Evolutionary conservation across 2,797 vertebrate species (phyloP).

Genomic region (Coccyzus lansbergi): DNA sequence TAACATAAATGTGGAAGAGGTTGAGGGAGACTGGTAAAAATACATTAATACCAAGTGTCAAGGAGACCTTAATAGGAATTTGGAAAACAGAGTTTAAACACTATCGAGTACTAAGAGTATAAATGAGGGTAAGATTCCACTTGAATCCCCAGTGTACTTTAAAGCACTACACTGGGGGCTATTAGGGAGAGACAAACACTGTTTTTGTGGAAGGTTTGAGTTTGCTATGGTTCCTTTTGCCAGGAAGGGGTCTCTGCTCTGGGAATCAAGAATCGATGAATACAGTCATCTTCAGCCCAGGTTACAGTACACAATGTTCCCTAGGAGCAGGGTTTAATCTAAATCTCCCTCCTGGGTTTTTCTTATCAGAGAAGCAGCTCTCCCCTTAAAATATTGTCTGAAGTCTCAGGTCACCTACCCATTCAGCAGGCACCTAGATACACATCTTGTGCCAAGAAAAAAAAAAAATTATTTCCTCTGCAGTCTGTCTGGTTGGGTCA

Average conservation of each 20-base stretch:
- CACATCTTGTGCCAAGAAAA: not conserved
- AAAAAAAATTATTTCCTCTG: not conserved
- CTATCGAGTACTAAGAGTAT: too few species aligned
- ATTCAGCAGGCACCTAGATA: not conserved
- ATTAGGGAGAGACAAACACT: too few species aligned
- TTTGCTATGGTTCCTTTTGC: too few species aligned
- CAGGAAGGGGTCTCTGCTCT: not conserved
- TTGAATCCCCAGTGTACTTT: not conserved
- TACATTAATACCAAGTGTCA: not conserved
- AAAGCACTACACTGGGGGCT: too few species aligned
- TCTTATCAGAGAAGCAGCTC: not conserved
- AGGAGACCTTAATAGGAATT: not conserved
- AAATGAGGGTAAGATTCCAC: not conserved
- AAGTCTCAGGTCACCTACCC: not conserved
- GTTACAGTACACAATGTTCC: not conserved
- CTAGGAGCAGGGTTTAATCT: not conserved
- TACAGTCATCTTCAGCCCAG: not conserved
- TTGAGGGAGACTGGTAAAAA: not conserved
- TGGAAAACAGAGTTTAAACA: not conserved
- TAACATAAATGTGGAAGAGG: not conserved
- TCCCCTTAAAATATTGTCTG: not conserved
- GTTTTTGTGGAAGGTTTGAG: too few species aligned
- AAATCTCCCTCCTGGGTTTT: fast-evolving
- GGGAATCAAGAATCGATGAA: not conserved
- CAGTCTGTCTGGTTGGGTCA: not conserved